These are phyloP conservation scores for Pelecanoides urinatrix DNA, from an alignment of 2,113 vertebrate species.

Conservation along the genomic window DNA sequence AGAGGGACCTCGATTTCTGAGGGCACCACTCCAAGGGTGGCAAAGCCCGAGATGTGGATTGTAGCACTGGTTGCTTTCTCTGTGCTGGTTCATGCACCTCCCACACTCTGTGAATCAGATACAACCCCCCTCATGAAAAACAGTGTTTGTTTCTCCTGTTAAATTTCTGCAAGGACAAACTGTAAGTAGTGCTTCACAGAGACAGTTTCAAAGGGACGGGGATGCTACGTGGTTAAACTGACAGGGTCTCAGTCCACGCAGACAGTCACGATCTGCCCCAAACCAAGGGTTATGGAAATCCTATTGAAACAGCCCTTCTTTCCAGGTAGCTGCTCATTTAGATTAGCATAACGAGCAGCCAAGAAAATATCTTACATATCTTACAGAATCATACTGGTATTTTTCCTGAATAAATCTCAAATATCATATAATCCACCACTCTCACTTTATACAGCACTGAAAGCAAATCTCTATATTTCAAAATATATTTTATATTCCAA, in stretches of 20 bases:
- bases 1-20: background rate
- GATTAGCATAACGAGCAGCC: background rate
- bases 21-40: background rate
- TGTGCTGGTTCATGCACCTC: background rate
- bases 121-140: background rate
- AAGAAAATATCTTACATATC: background rate
- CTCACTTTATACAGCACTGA: background rate
- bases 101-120: background rate
- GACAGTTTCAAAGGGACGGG: background rate
- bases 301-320: background rate
- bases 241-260: background rate
- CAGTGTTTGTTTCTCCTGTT: background rate
- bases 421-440: background rate
- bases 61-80: background rate
- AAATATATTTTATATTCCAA: background rate
- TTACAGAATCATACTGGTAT: background rate
- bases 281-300: background rate
- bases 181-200: background rate
- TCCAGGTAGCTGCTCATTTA: background rate
- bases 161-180: background rate
- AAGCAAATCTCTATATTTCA: background rate
- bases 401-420: background rate
- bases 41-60: background rate
- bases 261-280: background rate
- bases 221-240: background rate